A percentile compares a stretch with the other conserved stretches of the same genome.
Conservation (phyloP, 2,888 invertebrate genomes). For the Onthophagus sagittarius region DNA sequence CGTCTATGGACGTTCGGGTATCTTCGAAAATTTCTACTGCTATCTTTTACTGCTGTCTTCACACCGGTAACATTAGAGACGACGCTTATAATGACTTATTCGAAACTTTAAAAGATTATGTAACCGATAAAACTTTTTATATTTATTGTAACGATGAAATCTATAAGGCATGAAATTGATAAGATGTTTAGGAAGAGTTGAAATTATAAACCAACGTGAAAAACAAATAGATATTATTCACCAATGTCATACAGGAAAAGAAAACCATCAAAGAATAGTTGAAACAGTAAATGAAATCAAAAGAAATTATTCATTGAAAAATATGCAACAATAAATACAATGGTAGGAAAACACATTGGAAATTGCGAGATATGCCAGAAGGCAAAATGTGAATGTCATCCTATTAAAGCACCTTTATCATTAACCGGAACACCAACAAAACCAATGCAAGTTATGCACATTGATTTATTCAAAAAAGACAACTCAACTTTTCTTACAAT, state of each 20-base stretch:
- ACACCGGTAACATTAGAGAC: too few relatives aligned
- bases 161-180: conserved; percentile 1
- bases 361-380: not conserved
- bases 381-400: conserved; percentile 3
- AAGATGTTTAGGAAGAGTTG: not conserved
- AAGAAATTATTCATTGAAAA: not conserved
- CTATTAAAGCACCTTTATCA: not conserved
- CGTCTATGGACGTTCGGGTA: too few relatives aligned
- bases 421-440: conserved; percentile 17
- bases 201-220: not conserved
- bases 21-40: too few relatives aligned
- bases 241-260: not conserved
- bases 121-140: not conserved
- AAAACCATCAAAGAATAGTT: not conserved
- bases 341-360: not conserved
- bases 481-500: conserved; percentile 21
- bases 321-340: not conserved
- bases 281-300: not conserved
- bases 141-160: not conserved
- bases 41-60: too few relatives aligned
- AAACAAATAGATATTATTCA: not conserved
- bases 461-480: conserved; percentile 20
- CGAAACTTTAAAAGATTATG: not conserved
- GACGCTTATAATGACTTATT: not conserved
- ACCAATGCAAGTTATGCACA: conserved; percentile 22